phyloP scores from a whole-genome alignment of 2,113 vertebrate species.

The Paradoxurus hermaphroditus region DNA sequence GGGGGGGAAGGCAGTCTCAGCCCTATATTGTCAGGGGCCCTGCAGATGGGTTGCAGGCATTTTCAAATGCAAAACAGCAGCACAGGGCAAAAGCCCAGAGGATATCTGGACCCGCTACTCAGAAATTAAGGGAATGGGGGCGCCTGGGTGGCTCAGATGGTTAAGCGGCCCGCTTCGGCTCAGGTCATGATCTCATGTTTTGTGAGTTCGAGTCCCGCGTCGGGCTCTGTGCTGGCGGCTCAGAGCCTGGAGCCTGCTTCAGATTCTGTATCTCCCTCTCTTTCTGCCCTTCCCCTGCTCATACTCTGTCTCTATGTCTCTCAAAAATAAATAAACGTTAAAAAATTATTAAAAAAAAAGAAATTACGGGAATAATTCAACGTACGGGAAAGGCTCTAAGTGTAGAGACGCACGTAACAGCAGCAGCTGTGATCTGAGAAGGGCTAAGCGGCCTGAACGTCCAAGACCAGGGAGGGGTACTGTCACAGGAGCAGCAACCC shows the following conservation, averaged over 20 bases:
- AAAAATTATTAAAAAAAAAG: too few relatives aligned
- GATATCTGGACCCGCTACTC: background rate
- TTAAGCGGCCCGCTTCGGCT: too few relatives aligned
- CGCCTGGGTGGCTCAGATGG: too few relatives aligned
- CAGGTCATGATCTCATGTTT: too few relatives aligned
- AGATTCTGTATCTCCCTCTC: too few relatives aligned
- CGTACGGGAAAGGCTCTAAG: background rate
- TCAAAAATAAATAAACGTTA: too few relatives aligned
- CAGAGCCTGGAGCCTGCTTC: too few relatives aligned
- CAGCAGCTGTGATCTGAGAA: background rate
- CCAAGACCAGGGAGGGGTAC: background rate
- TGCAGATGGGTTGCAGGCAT: accelerated
- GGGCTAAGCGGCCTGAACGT: background rate
- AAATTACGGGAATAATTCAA: background rate
- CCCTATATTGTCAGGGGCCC: too few relatives aligned
- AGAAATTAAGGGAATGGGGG: background rate
- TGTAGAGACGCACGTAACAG: background rate
- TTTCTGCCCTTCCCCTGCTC: too few relatives aligned
- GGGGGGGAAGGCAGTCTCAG: background rate
- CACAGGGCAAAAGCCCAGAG: background rate
- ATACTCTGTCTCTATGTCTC: too few relatives aligned
- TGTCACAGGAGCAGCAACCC: background rate
- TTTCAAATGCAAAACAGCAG: background rate
- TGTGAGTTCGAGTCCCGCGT: too few relatives aligned
- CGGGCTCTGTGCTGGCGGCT: too few relatives aligned